Evolutionary conservation across 2,888 invertebrate species (phyloP), one percentile per base, ranked within the genome.

Genomic region (Thera britannica): DNA sequence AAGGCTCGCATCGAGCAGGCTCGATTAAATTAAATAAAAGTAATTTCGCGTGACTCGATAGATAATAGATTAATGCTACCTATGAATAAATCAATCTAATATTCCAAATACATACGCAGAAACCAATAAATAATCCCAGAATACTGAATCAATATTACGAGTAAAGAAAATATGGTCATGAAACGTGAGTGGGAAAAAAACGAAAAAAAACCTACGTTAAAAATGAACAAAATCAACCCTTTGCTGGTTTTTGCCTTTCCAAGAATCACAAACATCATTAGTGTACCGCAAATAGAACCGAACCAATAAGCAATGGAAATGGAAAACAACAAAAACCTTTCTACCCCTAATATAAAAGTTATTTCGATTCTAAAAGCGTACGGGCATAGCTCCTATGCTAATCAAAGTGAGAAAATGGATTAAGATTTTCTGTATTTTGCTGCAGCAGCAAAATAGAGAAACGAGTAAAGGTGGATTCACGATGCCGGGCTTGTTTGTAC

Each of bases 231-330:
- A 52, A n/a, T 36, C 5, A 38, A 11, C 2, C 8, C 44, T 9
- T 56, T 23, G 23, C 23, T 51, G n/a, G 12, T 46, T 46, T 51
- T 58, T 65, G 36, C 51, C 12, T 51, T 65, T 61, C 55, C 59
- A 44, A 23, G 57, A n/a, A 58, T 48, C 61, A 52, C 61, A 54
- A 62, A 70, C 60, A 61, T 66, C 57, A 70, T 70, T 66, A 70
- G 60, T 34, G 44, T 35, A 36, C 52, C 35, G 52, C 59, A 70
- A 70, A 66, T 66, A 70, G 48, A 60, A 48, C 57, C 55, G 57
- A 58, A 67, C 38, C 63, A 63, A 66, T 69, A 62, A 46, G 44
- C 44, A 9, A 57, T 52, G 46, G 49, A 46, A 69, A 59, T 65
- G 48, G 38, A 62, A 60, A 58, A 52, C 46, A 46, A 46, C 54